Percentiles rank a stretch among this genome's conserved stretches.
These are phyloP conservation scores for Alca torda DNA, from an alignment of 2,797 vertebrate species.

Conservation along the genomic window DNA sequence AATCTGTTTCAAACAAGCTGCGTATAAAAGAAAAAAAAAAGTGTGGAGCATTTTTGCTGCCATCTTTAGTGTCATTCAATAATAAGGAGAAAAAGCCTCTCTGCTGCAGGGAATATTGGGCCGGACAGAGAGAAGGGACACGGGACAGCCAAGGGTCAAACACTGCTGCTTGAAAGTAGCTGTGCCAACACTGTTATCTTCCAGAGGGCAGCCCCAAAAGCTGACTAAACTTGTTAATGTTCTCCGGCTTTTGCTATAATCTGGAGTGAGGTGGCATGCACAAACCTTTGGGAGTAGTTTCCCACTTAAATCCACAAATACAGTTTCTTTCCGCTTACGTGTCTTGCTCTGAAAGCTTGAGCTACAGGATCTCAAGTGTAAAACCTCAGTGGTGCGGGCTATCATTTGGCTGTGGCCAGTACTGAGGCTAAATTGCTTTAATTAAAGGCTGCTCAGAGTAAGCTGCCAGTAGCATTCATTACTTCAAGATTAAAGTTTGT, in stretches of 20 bases:
- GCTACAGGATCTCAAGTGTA: neutral
- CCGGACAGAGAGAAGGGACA: neutral
- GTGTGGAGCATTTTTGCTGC: neutral
- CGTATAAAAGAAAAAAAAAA: neutral
- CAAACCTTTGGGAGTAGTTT: neutral
- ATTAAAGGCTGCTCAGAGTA: neutral
- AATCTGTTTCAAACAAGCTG: neutral
- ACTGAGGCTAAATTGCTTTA: neutral
- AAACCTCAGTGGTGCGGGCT: neutral
- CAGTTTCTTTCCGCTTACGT: neutral
- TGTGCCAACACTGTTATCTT: neutral
- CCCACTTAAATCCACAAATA: neutral
- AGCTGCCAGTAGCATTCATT: neutral
- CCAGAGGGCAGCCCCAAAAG: neutral
- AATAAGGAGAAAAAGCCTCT: neutral
- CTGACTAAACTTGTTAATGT: neutral
- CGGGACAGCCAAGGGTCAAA: neutral
- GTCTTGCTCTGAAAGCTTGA: neutral
- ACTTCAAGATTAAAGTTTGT: neutral
- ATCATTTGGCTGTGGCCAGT: neutral
- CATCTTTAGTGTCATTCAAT: too few relatives aligned
- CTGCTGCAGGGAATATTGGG: neutral
- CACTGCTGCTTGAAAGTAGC: neutral
- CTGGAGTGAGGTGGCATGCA: neutral
- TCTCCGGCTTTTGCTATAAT: neutral